Percentiles rank a stretch among this genome's conserved stretches.
phyloP scores from a whole-genome alignment of 2,113 vertebrate species.

The Mus pahari region DNA sequence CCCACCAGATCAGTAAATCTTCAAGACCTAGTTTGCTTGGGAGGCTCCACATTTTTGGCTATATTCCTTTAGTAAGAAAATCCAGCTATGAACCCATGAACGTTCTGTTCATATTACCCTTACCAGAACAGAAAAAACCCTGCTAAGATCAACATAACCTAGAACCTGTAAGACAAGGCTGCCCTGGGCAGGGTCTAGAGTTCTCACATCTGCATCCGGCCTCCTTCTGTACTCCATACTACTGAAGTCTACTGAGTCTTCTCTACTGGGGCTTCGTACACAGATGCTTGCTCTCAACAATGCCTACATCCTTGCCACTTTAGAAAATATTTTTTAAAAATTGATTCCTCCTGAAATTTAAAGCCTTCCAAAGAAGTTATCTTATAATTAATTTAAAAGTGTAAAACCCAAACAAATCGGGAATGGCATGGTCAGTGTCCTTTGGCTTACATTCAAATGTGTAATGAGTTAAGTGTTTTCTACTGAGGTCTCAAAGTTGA shows the following conservation, averaged over 20 bases:
- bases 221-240: background rate
- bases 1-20: background rate
- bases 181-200: background rate
- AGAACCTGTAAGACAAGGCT: background rate
- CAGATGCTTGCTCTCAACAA: background rate
- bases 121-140: background rate
- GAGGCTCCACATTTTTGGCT: slow-evolving; percentile 4
- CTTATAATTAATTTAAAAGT: background rate
- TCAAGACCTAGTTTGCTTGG: slow-evolving; percentile 12
- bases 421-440: background rate
- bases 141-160: background rate
- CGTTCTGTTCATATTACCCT: background rate
- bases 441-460: slow-evolving; percentile 32
- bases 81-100: background rate
- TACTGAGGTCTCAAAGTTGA: slow-evolving; percentile 12
- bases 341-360: background rate
- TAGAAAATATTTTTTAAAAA: background rate
- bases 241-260: background rate
- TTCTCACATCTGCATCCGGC: background rate
- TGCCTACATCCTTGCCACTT: background rate
- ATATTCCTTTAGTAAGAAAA: slow-evolving; percentile 7
- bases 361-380: slow-evolving; percentile 43
- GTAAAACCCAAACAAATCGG: background rate
- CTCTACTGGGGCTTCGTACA: background rate
- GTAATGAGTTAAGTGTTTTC: background rate